A percentile compares a stretch with the other conserved stretches of the same genome.
These are phyloP conservation scores for Solenopsis invicta DNA, from an alignment of 1,140 invertebrate species.

Conservation along the genomic window DNA sequence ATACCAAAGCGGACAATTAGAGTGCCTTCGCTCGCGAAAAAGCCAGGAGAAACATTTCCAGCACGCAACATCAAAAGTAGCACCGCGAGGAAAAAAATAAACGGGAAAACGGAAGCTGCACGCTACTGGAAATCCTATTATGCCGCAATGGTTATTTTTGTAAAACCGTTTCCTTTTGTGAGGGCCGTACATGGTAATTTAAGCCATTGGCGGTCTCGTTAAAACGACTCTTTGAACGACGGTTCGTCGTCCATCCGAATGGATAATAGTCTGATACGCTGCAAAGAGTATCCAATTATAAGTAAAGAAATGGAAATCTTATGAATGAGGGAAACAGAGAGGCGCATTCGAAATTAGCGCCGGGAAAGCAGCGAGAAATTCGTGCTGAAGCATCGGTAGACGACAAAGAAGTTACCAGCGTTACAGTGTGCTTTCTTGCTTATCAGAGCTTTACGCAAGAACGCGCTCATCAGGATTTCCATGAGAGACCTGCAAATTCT, in stretches of 20 bases:
- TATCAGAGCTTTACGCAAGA: constrained; percentile 68
- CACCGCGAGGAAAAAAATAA: not conserved
- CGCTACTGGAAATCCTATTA: constrained; percentile 49
- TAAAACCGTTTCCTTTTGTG: constrained; percentile 47
- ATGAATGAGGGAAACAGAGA: constrained; percentile 30
- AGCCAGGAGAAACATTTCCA: not conserved
- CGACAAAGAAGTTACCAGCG: constrained; percentile 69
- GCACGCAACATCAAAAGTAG: constrained; percentile 35
- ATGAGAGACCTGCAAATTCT: not conserved
- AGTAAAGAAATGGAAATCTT: constrained; percentile 69
- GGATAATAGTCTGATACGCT: constrained; percentile 60
- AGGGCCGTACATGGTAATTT: constrained; percentile 66
- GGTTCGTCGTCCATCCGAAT: constrained; percentile 58
- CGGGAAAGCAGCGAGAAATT: constrained; percentile 45
- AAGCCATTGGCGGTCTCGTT: constrained; percentile 28
- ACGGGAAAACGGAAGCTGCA: constrained; percentile 7
- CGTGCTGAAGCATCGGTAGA: constrained; percentile 37
- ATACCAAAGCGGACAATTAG: constrained; percentile 18
- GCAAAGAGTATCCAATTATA: constrained; percentile 72
- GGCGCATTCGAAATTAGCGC: constrained; percentile 66
- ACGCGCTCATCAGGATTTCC: constrained; percentile 50
- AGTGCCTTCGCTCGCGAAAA: not conserved
- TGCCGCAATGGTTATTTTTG: constrained; percentile 38
- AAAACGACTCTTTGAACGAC: constrained; percentile 53
- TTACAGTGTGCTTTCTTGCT: constrained; percentile 46